These are phyloP conservation scores for Herpetotheres cachinnans DNA, from an alignment of 2,113 vertebrate species.

Conservation along the genomic window DNA sequence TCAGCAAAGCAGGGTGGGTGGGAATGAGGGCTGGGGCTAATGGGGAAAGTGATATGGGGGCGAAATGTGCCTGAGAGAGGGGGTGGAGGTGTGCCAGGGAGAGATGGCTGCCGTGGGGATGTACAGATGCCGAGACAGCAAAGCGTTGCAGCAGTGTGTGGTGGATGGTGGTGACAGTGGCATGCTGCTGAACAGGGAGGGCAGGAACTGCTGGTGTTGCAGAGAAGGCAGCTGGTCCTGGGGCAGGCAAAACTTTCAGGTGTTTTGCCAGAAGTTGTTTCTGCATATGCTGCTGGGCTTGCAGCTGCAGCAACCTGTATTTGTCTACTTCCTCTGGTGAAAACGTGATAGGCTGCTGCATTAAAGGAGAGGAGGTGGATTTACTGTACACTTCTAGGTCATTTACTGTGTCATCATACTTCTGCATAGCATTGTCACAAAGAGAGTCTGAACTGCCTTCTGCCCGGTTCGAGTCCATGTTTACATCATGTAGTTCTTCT, in stretches of 20 bases:
- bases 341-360: slow-evolving; percentile 87
- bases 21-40: slow-evolving; percentile 73
- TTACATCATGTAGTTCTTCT: slow-evolving; percentile 65
- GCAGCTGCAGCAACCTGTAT: slow-evolving; percentile 90
- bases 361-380: slow-evolving; percentile 72
- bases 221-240: slow-evolving; percentile 67
- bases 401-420: slow-evolving; percentile 53
- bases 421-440: slow-evolving; percentile 73
- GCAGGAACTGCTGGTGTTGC: slow-evolving; percentile 66
- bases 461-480: slow-evolving; percentile 9
- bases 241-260: slow-evolving; percentile 68
- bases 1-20: slow-evolving; percentile 72
- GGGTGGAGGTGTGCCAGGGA: slow-evolving; percentile 82
- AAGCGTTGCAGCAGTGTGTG: slow-evolving; percentile 85
- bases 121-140: slow-evolving; percentile 75
- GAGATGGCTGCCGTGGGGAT: slow-evolving; percentile 60
- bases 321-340: slow-evolving; percentile 95
- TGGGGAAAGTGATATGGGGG: slow-evolving; percentile 74
- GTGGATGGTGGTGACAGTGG: slow-evolving; percentile 80
- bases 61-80: slow-evolving; percentile 79
- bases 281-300: slow-evolving; percentile 96
- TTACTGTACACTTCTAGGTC: slow-evolving; percentile 63
- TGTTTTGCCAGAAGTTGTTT: slow-evolving; percentile 80
- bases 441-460: slow-evolving; percentile 59
- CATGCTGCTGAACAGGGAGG: slow-evolving; percentile 71